phyloP scores from a whole-genome alignment of 1,140 invertebrate species.

The Megalopta genalis region DNA sequence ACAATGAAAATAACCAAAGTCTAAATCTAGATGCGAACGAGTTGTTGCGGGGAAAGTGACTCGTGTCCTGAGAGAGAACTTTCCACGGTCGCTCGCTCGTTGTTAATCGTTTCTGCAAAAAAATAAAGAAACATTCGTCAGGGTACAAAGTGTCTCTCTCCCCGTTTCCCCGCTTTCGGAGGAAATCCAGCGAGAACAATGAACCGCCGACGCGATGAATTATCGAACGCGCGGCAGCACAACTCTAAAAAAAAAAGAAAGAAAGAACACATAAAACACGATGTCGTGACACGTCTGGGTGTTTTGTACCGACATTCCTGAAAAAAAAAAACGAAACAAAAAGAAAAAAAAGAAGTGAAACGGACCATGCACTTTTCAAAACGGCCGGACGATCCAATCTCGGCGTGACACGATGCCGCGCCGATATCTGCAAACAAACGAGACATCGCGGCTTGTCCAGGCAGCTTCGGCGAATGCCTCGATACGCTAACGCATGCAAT shows the following conservation, averaged over 20 bases:
- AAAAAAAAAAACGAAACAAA: no score
- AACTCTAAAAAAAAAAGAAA: neutral
- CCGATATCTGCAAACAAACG: neutral
- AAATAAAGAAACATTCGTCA: neutral
- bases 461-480: constrained; percentile 14
- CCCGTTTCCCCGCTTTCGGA: neutral
- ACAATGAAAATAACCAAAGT: no score
- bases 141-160: neutral
- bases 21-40: neutral
- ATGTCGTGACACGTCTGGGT: constrained; percentile 39
- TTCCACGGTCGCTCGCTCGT: neutral
- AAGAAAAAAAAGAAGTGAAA: no score
- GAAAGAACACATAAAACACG: no score
- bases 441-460: constrained; percentile 37
- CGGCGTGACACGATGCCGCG: neutral
- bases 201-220: neutral
- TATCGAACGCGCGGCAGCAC: no score
- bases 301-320: constrained; percentile 21
- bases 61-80: constrained; percentile 52
- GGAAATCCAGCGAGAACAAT: neutral
- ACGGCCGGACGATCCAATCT: neutral
- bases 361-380: constrained; percentile 11
- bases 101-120: neutral
- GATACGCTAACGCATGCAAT: constrained; percentile 10
- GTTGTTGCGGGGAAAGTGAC: constrained; percentile 8